These are phyloP conservation scores for Monodelphis domestica DNA, from an alignment of 2,797 vertebrate genomes.

Conservation along the genomic window DNA sequence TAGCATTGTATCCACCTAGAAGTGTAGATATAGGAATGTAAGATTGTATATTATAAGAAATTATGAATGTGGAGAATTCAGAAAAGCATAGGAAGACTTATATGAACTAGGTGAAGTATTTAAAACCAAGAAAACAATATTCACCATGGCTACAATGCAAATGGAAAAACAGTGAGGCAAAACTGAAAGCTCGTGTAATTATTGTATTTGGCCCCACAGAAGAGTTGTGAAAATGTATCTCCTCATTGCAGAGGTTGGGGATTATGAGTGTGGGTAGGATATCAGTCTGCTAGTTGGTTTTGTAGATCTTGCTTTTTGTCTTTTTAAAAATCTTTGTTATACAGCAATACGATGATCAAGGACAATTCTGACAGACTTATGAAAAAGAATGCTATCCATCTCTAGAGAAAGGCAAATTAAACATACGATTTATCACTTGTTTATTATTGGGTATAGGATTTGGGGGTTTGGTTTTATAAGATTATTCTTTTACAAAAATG, in stretches of 20 bases:
- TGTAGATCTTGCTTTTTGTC: not conserved
- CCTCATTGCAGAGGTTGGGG: not conserved
- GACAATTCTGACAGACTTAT: too few relatives aligned
- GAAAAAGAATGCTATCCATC: too few relatives aligned
- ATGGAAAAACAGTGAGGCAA: not conserved
- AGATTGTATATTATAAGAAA: not conserved
- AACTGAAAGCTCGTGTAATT: not conserved
- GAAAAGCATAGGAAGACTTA: not conserved
- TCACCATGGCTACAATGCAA: not conserved
- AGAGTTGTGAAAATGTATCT: not conserved
- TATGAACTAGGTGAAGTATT: not conserved
- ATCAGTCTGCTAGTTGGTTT: not conserved
- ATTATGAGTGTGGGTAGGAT: not conserved
- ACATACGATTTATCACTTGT: too few relatives aligned
- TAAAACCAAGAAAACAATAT: not conserved
- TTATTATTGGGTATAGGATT: too few relatives aligned
- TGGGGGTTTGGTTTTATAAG: too few relatives aligned
- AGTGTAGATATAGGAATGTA: not conserved
- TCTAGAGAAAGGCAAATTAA: too few relatives aligned
- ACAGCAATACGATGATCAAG: too few relatives aligned
- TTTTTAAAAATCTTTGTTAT: not conserved
- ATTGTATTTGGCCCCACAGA: not conserved
- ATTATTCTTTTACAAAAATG: too few relatives aligned
- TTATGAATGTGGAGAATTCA: not conserved
- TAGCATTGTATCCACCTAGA: not conserved